phyloP scores from a whole-genome alignment of 2,888 invertebrate species.

The Altica lythri region DNA sequence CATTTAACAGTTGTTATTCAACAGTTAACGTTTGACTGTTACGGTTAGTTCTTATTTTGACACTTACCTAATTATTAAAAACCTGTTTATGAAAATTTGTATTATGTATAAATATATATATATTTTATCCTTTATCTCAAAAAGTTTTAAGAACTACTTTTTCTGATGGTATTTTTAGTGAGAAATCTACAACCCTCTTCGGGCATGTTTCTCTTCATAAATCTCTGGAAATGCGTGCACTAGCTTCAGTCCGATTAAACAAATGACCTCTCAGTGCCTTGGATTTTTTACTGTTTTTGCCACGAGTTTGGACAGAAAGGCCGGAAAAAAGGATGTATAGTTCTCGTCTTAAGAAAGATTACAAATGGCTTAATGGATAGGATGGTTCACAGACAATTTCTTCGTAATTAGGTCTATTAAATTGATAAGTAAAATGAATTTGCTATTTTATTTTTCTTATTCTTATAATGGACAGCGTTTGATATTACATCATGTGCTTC shows the following conservation, averaged over 20 bases:
- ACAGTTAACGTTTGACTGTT: too few relatives aligned
- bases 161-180: conserved; percentile 5
- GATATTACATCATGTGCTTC: too few relatives aligned
- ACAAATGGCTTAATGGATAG: conserved; percentile 15
- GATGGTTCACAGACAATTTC: conserved; percentile 2
- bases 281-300: conserved; percentile 9
- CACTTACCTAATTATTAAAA: not conserved
- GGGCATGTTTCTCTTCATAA: conserved; percentile 22
- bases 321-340: conserved; percentile 3
- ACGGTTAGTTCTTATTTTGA: too few relatives aligned
- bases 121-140: too few relatives aligned
- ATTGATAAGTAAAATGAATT: too few relatives aligned
- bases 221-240: conserved; percentile 13
- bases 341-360: conserved; percentile 7
- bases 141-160: not conserved
- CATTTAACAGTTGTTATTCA: too few relatives aligned
- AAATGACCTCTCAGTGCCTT: conserved; percentile 11
- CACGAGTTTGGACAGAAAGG: conserved; percentile 4
- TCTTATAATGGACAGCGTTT: too few relatives aligned
- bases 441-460: too few relatives aligned
- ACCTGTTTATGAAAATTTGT: not conserved
- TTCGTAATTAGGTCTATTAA: conserved; percentile 3
- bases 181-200: conserved; percentile 9
- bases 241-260: conserved; percentile 16
- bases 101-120: too few relatives aligned